phyloP scores from a whole-genome alignment of 2,888 invertebrate species.

The Rhyacophila evoluta region DNA sequence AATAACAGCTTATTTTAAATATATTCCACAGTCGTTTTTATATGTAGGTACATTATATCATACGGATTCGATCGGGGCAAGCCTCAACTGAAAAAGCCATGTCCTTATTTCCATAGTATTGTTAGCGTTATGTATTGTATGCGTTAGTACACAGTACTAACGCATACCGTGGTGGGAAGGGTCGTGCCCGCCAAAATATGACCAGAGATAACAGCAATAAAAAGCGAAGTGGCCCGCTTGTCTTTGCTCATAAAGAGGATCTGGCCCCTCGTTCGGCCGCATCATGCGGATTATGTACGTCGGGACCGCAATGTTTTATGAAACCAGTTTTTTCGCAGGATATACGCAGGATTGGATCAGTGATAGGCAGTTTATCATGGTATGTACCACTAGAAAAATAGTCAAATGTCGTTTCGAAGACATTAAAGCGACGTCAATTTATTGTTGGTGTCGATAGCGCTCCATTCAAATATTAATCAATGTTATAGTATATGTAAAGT shows the following conservation, averaged over 20 bases:
- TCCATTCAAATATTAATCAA: no score
- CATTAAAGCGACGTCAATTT: no score
- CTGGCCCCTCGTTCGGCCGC: conserved; percentile 40
- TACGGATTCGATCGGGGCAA: neutral
- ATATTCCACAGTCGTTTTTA: no score
- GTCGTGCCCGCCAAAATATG: conserved; percentile 31
- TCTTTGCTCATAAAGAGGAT: conserved; percentile 37
- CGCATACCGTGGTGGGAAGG: conserved; percentile 7
- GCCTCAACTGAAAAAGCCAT: neutral
- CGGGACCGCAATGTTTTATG: conserved; percentile 45
- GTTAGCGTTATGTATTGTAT: no score
- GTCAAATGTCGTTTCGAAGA: no score
- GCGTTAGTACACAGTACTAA: neutral
- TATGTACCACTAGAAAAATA: no score
- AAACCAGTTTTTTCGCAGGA: conserved; percentile 49
- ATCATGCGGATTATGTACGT: conserved; percentile 47
- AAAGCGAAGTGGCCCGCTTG: conserved; percentile 34
- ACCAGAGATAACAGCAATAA: conserved; percentile 38
- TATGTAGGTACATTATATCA: no score
- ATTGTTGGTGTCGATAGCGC: no score
- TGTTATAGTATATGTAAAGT: no score
- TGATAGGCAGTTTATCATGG: neutral
- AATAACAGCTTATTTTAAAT: no score
- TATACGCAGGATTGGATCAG: conserved; percentile 30
- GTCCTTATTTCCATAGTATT: conserved; percentile 19